Conservation (phyloP, 2,797 vertebrate species). For the Anabacerthia variegaticeps region DNA sequence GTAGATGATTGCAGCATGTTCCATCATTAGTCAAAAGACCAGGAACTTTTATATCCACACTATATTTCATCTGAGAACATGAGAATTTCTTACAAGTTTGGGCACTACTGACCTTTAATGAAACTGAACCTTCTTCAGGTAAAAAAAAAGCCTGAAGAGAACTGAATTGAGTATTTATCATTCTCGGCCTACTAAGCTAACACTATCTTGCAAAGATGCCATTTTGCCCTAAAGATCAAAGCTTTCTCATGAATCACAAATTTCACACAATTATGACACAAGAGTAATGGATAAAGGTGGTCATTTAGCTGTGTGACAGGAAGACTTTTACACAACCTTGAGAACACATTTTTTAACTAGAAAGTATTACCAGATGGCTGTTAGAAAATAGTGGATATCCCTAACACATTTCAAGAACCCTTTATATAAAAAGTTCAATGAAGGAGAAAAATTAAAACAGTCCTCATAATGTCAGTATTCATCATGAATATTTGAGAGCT, state of each 20-base stretch:
- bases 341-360: rapidly evolving
- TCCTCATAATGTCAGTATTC: neutral
- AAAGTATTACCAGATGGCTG: neutral
- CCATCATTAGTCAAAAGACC: neutral
- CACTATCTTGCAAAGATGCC: neutral
- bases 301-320: neutral
- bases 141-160: neutral
- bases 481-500: neutral
- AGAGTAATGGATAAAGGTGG: neutral
- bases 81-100: neutral
- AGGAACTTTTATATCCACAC: neutral
- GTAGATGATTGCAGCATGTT: neutral
- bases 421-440: neutral
- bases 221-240: neutral
- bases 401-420: neutral
- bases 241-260: neutral
- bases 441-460: neutral
- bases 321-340: neutral
- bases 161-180: neutral
- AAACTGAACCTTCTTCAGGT: neutral
- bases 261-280: neutral
- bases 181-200: neutral
- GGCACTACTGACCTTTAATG: neutral
- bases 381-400: neutral
- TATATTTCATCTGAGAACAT: neutral